A percentile compares a stretch with the other conserved stretches of the same genome.
Conservation (phyloP, 2,797 vertebrate species). For the Cryptoprocta ferox region DNA sequence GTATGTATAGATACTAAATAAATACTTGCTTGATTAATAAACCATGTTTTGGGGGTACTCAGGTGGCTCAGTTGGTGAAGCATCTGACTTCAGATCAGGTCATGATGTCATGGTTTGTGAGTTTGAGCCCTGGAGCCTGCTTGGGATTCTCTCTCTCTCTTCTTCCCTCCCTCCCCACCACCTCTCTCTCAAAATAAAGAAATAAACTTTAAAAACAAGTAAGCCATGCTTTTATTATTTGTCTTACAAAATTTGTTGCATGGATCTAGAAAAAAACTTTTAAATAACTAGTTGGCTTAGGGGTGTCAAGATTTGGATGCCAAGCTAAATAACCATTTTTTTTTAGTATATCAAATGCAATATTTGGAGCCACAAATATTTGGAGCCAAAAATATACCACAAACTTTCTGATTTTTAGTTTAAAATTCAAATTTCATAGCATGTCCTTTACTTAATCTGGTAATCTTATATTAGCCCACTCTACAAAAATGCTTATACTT, state of each 20-base stretch:
- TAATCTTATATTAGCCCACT: not conserved
- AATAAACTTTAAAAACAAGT: no score
- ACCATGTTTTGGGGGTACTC: not conserved
- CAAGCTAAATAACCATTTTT: not conserved
- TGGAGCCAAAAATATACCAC: not conserved
- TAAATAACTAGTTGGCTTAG: not conserved
- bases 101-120: no score
- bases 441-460: not conserved
- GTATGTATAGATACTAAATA: not conserved
- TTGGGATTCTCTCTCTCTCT: no score
- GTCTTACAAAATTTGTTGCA: not conserved
- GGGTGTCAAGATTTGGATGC: not conserved
- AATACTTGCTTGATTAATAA: not conserved
- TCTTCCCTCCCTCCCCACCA: no score
- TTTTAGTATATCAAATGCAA: not conserved
- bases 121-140: no score
- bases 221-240: not conserved
- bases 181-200: no score
- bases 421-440: conserved; percentile 21
- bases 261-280: not conserved
- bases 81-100: no score
- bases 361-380: not conserved
- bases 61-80: no score
- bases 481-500: not conserved
- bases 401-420: not conserved